phyloP scores from a whole-genome alignment of 1,140 invertebrate species.

The Listronotus bonariensis region DNA sequence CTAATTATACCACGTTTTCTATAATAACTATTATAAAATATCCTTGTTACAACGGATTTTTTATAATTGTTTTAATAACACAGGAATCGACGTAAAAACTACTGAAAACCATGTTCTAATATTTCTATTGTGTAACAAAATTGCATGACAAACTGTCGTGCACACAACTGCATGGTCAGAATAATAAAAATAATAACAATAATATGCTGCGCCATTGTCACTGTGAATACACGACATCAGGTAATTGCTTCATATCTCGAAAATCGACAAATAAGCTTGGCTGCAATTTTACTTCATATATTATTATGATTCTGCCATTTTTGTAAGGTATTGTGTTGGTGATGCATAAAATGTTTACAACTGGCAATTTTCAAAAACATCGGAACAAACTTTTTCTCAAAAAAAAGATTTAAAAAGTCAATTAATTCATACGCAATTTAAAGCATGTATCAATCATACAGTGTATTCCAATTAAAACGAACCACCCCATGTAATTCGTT shows the following conservation, averaged over 20 bases:
- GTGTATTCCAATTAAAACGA: no score
- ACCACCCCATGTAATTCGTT: no score
- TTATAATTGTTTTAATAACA: conserved; percentile 11
- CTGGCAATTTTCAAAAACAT: no score
- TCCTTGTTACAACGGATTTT: neutral
- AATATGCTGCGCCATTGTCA: conserved; percentile 13
- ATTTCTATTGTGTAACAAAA: conserved; percentile 4
- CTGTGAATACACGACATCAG: conserved; percentile 7
- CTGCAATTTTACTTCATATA: neutral
- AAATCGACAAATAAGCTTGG: conserved; percentile 14
- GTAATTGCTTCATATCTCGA: conserved; percentile 3
- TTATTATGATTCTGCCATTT: no score
- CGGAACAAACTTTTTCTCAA: no score
- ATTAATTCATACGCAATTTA: no score
- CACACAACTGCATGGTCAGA: conserved; percentile 3
- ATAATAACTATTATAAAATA: no score
- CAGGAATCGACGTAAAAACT: conserved; percentile 11
- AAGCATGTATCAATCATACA: no score
- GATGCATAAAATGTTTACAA: no score
- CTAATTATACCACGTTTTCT: no score
- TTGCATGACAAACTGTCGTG: conserved; percentile 19
- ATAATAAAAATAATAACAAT: conserved; percentile 25
- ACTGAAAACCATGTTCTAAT: neutral
- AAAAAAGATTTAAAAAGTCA: no score
- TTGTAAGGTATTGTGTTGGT: no score